phyloP scores from a whole-genome alignment of 2,888 invertebrate species.

The Limnephilus rhombicus region DNA sequence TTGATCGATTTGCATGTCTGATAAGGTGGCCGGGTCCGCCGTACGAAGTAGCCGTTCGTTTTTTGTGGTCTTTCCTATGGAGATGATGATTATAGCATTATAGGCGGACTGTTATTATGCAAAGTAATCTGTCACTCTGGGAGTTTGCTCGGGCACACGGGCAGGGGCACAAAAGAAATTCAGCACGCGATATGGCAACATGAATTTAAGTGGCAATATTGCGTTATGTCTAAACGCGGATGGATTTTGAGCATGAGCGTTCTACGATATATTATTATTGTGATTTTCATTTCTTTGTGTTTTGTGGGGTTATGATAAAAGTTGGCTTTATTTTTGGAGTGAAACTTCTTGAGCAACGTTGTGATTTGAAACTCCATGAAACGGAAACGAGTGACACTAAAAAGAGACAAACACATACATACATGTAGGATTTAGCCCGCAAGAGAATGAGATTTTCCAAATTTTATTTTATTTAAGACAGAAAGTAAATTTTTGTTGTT shows the following conservation, averaged over 20 bases:
- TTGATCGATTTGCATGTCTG: constrained; percentile 40
- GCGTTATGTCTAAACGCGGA: not conserved
- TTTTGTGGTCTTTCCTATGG: not conserved
- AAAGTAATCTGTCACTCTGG: constrained; percentile 34
- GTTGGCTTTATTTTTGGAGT: no score
- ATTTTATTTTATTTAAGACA: no score
- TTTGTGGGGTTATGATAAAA: not conserved
- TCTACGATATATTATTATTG: not conserved
- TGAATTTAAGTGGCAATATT: constrained; percentile 3
- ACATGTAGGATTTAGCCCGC: no score
- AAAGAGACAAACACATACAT: no score
- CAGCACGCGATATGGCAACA: constrained; percentile 19
- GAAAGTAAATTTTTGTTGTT: no score
- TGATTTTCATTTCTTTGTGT: not conserved
- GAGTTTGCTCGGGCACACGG: not conserved
- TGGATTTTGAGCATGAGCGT: not conserved
- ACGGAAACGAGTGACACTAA: no score
- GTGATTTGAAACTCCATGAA: no score
- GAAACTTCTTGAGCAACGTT: no score
- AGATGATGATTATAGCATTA: not conserved
- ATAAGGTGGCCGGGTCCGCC: constrained; percentile 4
- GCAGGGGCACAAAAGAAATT: not conserved
- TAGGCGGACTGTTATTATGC: constrained; percentile 24
- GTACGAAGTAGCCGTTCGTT: not conserved
- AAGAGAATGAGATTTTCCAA: no score